Evolutionary conservation across 2,113 vertebrate species (phyloP).

Genomic region (Prinia subflava): DNA sequence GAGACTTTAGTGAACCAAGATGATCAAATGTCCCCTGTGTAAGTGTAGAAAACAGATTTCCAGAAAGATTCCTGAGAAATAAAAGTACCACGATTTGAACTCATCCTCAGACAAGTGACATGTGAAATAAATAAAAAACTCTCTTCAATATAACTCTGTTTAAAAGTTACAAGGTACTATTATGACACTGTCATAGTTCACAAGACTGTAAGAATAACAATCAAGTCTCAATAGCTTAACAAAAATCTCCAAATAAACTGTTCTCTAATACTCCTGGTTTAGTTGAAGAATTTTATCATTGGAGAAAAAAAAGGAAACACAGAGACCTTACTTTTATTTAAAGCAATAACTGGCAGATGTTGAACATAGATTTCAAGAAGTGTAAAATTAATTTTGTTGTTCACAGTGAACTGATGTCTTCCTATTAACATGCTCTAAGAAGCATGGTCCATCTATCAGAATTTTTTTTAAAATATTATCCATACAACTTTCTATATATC

Average conservation of each 20-base stretch:
- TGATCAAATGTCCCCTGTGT: constrained; percentile 91
- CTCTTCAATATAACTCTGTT: neutral
- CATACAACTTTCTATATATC: neutral
- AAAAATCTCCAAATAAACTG: neutral
- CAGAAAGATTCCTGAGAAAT: constrained; percentile 87
- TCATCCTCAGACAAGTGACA: neutral
- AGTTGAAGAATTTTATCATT: neutral
- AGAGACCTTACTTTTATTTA: neutral
- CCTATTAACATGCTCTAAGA: neutral
- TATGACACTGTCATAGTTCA: neutral
- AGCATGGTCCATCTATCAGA: neutral
- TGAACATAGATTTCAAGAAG: neutral
- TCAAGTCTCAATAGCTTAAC: neutral
- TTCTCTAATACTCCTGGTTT: neutral
- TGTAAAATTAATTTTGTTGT: neutral
- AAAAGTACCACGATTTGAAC: neutral
- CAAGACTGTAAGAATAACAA: neutral
- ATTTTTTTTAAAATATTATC: neutral
- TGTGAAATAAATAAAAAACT: neutral
- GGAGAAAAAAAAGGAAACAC: neutral
- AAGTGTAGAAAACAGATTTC: constrained; percentile 93
- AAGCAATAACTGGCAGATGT: neutral
- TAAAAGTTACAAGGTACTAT: neutral
- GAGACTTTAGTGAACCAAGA: constrained; percentile 84
- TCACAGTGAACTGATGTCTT: neutral